Base-by-base conservation (phyloP, 2,797 vertebrate genomes). In the Clarias pachynema region DNA sequence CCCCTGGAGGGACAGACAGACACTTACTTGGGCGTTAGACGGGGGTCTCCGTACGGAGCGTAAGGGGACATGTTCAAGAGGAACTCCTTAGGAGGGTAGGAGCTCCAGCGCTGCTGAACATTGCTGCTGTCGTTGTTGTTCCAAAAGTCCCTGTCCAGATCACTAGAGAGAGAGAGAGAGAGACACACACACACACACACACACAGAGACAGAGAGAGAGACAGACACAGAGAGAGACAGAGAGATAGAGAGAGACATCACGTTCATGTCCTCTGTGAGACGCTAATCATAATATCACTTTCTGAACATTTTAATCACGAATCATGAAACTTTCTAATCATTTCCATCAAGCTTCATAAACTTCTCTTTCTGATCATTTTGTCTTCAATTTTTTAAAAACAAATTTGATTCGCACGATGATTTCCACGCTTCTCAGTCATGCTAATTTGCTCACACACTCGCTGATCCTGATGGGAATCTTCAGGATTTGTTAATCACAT, bases 61-160 rank as follows among this genome's bases (percentile, higher is more conserved):
- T 98, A 99, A 92, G 98, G 98, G 94, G 98, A 99, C 97, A 99
- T 98, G 96, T 99, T 99, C 95, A 99, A 95, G 88, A 99, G 97
- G 95, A 99, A 99, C 95, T 99, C 98, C 95, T 99, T 99, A 92
- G 98, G 97, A 89, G 98, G 98, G 92, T 99, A 99, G 93, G 97
- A 99, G 93, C 97, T 99, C 98, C 98, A 99, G 94, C 98, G 96
- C 96, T 98, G 97, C 93, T 99, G 98, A 93, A 98, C 97, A 94
- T 97, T 97, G 95, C 97, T 97, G 97, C 97, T 99, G 96, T 99
- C 98, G 95, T 99, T 99, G 96, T 99, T 99, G 96, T 99, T 99
- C 98, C 98, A 99, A 96, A 99, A 99, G 96, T 99, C 98, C 97
- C 97, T 97, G 97, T 99, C 98, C 95, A 99, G 96, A 94, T 99